Conservation (phyloP, 2,113 vertebrate genomes). For the Plecotus auritus region DNA sequence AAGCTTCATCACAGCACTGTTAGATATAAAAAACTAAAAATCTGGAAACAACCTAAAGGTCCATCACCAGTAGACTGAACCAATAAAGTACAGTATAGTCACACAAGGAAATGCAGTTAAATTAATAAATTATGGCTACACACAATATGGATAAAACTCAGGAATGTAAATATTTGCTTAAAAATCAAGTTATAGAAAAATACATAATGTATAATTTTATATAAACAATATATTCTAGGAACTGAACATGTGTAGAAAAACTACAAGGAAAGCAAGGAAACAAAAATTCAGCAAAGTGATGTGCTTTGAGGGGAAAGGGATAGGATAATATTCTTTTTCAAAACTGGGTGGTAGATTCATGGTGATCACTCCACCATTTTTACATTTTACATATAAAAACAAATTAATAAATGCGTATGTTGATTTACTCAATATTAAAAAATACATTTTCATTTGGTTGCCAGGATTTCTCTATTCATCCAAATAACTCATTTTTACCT, state of each 20-base stretch:
- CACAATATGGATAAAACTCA: background rate
- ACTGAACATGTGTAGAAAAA: background rate
- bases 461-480: background rate
- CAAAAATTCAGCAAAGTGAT: background rate
- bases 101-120: background rate
- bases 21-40: background rate
- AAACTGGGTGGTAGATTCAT: background rate
- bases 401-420: background rate
- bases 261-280: background rate
- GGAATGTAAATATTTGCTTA: background rate
- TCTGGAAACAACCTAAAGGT: background rate
- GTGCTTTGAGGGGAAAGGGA: background rate
- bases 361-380: background rate
- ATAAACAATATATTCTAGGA: background rate
- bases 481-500: conserved; percentile 15
- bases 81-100: background rate
- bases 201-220: conserved; percentile 29
- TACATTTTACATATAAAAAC: background rate
- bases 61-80: background rate
- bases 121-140: background rate
- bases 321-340: background rate
- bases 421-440: conserved; percentile 10
- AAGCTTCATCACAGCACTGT: background rate
- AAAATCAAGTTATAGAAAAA: conserved; percentile 24
- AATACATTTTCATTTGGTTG: conserved; percentile 11